Evolutionary conservation across 2,797 vertebrate genomes (phyloP).

Genomic region (Ptychobarbus kaznakovi): DNA sequence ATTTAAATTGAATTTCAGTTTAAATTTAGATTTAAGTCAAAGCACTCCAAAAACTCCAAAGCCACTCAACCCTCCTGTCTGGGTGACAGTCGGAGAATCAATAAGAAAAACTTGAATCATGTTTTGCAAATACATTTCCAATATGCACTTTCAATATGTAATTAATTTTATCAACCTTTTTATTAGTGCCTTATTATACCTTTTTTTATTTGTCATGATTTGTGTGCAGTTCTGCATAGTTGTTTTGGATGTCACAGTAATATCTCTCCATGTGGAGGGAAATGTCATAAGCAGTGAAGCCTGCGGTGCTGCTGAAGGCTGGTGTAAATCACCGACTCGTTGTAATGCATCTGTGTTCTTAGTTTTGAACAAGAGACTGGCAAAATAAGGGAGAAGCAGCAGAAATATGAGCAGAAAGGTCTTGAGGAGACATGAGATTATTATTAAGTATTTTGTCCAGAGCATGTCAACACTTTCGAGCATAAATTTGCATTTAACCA

Average conservation of each 20-base stretch:
- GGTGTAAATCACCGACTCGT: conserved; percentile 69
- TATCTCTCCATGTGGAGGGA: conserved; percentile 64
- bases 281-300: conserved; percentile 60
- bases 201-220: conserved; percentile 43
- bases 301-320: conserved; percentile 61
- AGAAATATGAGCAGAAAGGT: conserved; percentile 1
- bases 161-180: not conserved
- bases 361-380: not conserved
- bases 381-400: not conserved
- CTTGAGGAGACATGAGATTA: conserved; percentile 8
- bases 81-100: not conserved
- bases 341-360: conserved; percentile 65
- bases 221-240: conserved; percentile 65
- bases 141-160: not conserved
- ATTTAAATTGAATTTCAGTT: not conserved
- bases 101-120: not conserved
- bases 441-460: conserved; percentile 37
- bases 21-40: conserved; percentile 23
- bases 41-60: not conserved
- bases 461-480: conserved; percentile 4
- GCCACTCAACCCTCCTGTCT: not conserved
- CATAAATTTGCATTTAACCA: conserved; percentile 16
- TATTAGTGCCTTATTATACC: conserved; percentile 20
- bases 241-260: conserved; percentile 63
- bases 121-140: not conserved